Evolutionary conservation across 2,797 vertebrate species (phyloP), one percentile per base, ranked within the genome.

Genomic region (Monodelphis domestica): DNA sequence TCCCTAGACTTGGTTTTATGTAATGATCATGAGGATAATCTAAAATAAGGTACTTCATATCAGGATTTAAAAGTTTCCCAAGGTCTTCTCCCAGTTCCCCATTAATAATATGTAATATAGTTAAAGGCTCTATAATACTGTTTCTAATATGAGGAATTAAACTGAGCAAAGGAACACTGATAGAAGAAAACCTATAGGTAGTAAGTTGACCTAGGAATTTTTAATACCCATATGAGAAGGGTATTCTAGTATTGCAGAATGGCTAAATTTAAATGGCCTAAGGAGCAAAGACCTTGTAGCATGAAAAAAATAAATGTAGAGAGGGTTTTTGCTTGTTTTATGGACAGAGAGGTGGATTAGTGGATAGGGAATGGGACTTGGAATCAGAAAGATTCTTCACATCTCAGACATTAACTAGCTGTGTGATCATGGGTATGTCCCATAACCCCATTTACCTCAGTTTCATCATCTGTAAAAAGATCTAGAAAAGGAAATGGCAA

Each of bases 11-110:
- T 90, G 89, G 95, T 95, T 90, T 93, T 15, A 90, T 54, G 45
- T 33, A 56, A 38, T 38, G 4, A 56, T 54, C 1, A 90, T 92
- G 95, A 93, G 88, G 53, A 3, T 92, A 84, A 93, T 93, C 89
- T 95, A 54, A 95, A 95, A 95, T 91, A 54, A 50, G 53, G n/a
- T 91, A 17, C 52, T 87, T 92, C 38, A 7, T 59, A 92, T 15
- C 4, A 91, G 90, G 12, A 92, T 92, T 54, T 90, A 84, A 93
- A n/a, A 57, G 29, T 95, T 93, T 54, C 30, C 1, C 3, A 30
- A 92, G 89, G 94, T 91, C 38, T 38, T 70, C 26, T 4, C 5
- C 96, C 17, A 95, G 12, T 38, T 94, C 88, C 33, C 45, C 70
- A 50, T 21, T 24, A 84, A 91, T 93, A 17, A 88, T 87, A 94